Base-by-base conservation (phyloP, 2,113 vertebrate species). In the Aspiorhynchus laticeps region DNA sequence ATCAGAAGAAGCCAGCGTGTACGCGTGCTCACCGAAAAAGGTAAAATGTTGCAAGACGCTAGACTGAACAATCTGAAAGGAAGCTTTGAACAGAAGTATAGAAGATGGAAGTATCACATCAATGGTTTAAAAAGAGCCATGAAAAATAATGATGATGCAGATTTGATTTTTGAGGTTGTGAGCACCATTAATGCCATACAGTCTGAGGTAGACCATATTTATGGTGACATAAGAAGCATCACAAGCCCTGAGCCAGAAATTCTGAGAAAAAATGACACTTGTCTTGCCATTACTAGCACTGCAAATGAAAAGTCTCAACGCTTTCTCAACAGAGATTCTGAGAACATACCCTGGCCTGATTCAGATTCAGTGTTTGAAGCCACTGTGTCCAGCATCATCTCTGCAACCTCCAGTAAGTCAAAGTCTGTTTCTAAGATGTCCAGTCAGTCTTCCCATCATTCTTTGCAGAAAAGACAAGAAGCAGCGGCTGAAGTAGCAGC, bases 191-290 rank as follows among this genome's bases (percentile, higher is more conserved):
- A 86, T 59, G 2, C 21, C 17, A 74, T 17, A 61, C 79, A 83
- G 26, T 12, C 56, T 1, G 19, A 78, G 11, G 17, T 86, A 7
- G 48, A 69, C 46, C 26, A 41, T 28, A 69, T 86, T 83, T 83
- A 88, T 83, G 78, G 10, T 31, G 7, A 67, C 0, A 86, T 71
- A 38, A 86, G 71, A 79, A 5, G 4, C 15, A 8, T 83, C 6
- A 14, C 84, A 88, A 83, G 28, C 24, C 75, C 78, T 85, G 87
- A 85, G 3, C 53, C 67, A 36, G 56, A 88, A 69, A 85, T 88
- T 38, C 4, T 7, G n/a, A 84, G 69, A 51, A 85, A 28, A 43
- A 84, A 82, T 81, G 3, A 88, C 17, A 81, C 77, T 8, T 82
- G 67, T 17, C 56, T 31, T 51, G 87, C 69, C 4, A 33, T 85